These are phyloP conservation scores for Nannoperca obscura DNA, from an alignment of 2,797 vertebrate genomes.

Conservation along the genomic window DNA sequence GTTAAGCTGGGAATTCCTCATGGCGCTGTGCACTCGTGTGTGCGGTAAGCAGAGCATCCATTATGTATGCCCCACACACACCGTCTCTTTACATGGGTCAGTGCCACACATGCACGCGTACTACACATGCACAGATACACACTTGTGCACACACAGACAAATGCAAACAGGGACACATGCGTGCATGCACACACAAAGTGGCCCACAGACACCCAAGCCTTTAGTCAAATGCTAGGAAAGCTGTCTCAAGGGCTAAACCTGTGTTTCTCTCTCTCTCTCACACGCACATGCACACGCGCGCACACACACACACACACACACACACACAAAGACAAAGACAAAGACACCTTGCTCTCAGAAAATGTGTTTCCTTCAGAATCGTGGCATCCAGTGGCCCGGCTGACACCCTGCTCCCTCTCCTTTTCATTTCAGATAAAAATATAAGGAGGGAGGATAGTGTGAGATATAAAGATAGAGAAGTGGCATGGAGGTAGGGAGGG, in stretches of 20 bases:
- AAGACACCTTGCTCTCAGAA: slow-evolving; percentile 54
- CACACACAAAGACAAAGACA: slow-evolving; percentile 17
- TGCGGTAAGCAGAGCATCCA: slow-evolving; percentile 71
- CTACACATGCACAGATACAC: slow-evolving; percentile 23
- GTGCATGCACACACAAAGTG: slow-evolving; percentile 56
- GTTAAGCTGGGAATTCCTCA: slow-evolving; percentile 74
- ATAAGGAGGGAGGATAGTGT: slow-evolving; percentile 25
- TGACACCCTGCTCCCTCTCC: slow-evolving; percentile 42
- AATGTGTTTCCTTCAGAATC: slow-evolving; percentile 42
- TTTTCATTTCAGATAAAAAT: slow-evolving; percentile 62
- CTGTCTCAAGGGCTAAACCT: slow-evolving; percentile 61
- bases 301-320: slow-evolving; percentile 15
- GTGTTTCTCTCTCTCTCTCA: slow-evolving; percentile 17
- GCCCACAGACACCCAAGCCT: slow-evolving; percentile 69
- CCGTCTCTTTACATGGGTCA: slow-evolving; percentile 80
- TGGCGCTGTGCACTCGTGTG: slow-evolving; percentile 59
- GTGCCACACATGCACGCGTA: slow-evolving; percentile 39
- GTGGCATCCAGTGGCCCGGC: slow-evolving; percentile 25
- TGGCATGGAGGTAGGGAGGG: slow-evolving; percentile 48
- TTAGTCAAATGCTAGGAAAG: slow-evolving; percentile 75
- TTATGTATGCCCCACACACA: slow-evolving; percentile 77
- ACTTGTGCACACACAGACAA: slow-evolving; percentile 34
- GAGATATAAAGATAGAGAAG: slow-evolving; percentile 57
- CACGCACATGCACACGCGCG: slow-evolving; percentile 12
- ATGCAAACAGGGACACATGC: slow-evolving; percentile 42